Base-by-base conservation (phyloP, 2,888 invertebrate genomes). In the Polymixis lichenea region DNA sequence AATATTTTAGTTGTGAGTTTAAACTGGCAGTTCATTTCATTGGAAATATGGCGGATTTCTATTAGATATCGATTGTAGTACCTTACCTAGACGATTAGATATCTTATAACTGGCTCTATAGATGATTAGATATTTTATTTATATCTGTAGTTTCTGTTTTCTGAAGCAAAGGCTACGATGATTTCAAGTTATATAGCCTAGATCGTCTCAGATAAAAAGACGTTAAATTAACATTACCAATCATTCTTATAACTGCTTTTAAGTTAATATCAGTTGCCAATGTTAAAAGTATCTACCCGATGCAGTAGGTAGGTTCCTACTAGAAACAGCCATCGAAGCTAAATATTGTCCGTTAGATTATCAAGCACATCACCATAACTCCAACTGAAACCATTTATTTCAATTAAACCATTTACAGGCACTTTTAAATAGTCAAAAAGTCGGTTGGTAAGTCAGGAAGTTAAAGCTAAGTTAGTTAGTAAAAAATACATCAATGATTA, bases 1-100 rank as follows among this genome's bases (percentile, higher is more conserved):
- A 70, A 70, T 66, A 60, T 1, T 61, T 75, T 46, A 78, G 53
- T 80, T 32, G 72, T 25, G 28, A 43, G 25, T 43, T 55, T 60
- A 32, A 38, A 60, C 56, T 81, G 49, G n/a, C 58, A 13, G 19
- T 68, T 51, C 0, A 55, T 51, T 64, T 64, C 72, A 60, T 56
- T 58, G 5, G 4, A 9, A 46, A 19, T 38, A 32, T 17, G 0
- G 28, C 32, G 25, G 56, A 78, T 60, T 77, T 81, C 75, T 64
- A 51, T 51, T 56, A 51, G n/a, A 22, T 32, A 60, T 25, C 17
- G 19, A 43, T 8, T 25, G 13, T 49, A 13, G 25, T 7, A 11
- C 38, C 32, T 32, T 32, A 32, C 32, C 38, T 38, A 7, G n/a
- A 43, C 25, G 38, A 32, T 22, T 53, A 6, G 15, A 11, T 55